Base-by-base conservation (phyloP, 2,113 vertebrate genomes). In the Empidonax traillii region DNA sequence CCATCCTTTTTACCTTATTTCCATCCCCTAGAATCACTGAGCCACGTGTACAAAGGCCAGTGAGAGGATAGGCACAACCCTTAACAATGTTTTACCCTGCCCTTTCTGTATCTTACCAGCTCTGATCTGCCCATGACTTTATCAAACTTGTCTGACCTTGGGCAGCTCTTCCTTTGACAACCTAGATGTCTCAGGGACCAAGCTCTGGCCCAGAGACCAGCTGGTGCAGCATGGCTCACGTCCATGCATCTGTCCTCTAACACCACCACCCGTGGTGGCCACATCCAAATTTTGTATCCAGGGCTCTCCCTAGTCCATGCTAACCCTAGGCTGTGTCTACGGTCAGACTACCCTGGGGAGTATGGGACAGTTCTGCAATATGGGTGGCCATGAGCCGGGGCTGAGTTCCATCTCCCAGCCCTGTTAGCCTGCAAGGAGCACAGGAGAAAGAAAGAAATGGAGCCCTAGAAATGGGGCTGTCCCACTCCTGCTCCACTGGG, bases 201-300 rank as follows among this genome's bases (percentile, higher is more conserved):
- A 41, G 28, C 43, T 62, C 17, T 73, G 46, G 20, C 41, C 63
- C 37, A 30, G 74, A 66, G 23, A 30, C 67, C 76, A 73, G 14
- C 21, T 59, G 65, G n/a, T 2, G 3, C n/a, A 78, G 37, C n/a
- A 24, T 0, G 2, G 39, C 52, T 85, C 12, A 12, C 0, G 0
- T 27, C 47, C 20, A 4, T 51, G 56, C 51, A 71, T 17, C 43
- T 87, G 37, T 62, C 11, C 11, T 93, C 58, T 93, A 11, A 13
- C 22, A 46, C 18, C 16, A 37, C 10, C 10, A 25, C 8, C 3
- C 0, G 0, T 7, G 27, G 23, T 55, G n/a, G 31, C 16, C 56
- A 73, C 46, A 35, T 84, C 49, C 31, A 51, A 27, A 53, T 7
- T 22, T 11, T 55, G 77, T n/a, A 58, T 4, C 3, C n/a, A 62